Base-by-base conservation (phyloP, 2,113 vertebrate species). In the Collichthys lucidus region DNA sequence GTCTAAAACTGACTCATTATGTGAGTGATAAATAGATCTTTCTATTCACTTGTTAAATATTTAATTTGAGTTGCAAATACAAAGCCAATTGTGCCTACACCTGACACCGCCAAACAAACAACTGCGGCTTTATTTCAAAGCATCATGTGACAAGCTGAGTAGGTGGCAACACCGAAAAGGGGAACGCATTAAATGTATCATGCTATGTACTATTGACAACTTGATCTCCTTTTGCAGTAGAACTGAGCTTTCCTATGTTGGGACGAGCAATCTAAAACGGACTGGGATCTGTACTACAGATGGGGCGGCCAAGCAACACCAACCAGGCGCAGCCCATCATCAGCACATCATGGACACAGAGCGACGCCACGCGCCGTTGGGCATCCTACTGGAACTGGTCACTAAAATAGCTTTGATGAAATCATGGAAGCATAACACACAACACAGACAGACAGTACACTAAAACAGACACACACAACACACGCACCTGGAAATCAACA, bases 241-340 rank as follows among this genome's bases (percentile, higher is more conserved):
- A 74, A 61, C 63, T 66, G 20, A 79, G 46, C 61, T 85, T 85
- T 67, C 61, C 60, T 79, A 56, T 16, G 22, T 56, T 29, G 83
- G 83, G 65, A 80, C 87, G 79, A 83, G 72, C 16, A 71, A 9
- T 81, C 62, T 74, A 79, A 69, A 62, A 77, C 80, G 84, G 80
- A 92, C 80, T 82, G 83, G 86, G 88, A 93, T 95, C 90, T 95
- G 95, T 95, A 93, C 94, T 89, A 90, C 92, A 99, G 97, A 96
- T 97, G 76, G 96, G 97, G 91, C 95, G 97, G 89, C 97, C 97
- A 89, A 97, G 96, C 92, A 98, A 99, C 92, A 99, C 98, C 53
- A 97, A 96, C 71, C 98, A 99, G 95, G 97, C 97, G 2, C 98
- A 99, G 84, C 96, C 98, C 73, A 98, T 99, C 91, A 99, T 98